Conservation (phyloP, 2,888 invertebrate species). For the Macrophya alboannulata region DNA sequence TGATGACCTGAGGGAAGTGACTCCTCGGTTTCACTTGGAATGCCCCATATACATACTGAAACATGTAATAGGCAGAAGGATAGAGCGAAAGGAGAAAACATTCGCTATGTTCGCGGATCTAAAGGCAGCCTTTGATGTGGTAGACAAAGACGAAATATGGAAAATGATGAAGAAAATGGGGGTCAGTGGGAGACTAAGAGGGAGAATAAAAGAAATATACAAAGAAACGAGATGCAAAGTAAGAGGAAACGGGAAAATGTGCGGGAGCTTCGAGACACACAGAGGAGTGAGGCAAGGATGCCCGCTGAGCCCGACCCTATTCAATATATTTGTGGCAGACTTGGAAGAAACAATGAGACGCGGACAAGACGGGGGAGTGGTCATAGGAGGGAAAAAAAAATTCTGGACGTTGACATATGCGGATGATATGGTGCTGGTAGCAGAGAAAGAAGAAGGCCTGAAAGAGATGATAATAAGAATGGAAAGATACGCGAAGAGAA, state of each 20-base stretch:
- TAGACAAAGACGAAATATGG: slow-evolving; percentile 56
- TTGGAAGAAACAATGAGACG: slow-evolving; percentile 46
- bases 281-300: slow-evolving; percentile 61
- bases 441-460: slow-evolving; percentile 49
- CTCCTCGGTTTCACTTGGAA: too few relatives aligned
- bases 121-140: slow-evolving; percentile 60
- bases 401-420: slow-evolving; percentile 57
- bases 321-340: slow-evolving; percentile 57
- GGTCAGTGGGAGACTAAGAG: slow-evolving; percentile 24
- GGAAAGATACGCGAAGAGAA: slow-evolving; percentile 44
- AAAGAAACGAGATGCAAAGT: slow-evolving; percentile 54
- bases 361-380: slow-evolving; percentile 54
- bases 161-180: slow-evolving; percentile 44
- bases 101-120: slow-evolving; percentile 55
- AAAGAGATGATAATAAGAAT: slow-evolving; percentile 47
- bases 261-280: slow-evolving; percentile 53
- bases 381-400: slow-evolving; percentile 49
- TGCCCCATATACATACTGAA: slow-evolving; percentile 58
- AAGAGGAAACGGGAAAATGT: slow-evolving; percentile 27
- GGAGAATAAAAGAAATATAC: slow-evolving; percentile 56
- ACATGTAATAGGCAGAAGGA: slow-evolving; percentile 32
- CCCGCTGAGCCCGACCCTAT: slow-evolving; percentile 59
- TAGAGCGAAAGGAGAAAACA: slow-evolving; percentile 56
- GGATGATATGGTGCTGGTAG: not conserved
- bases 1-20: too few relatives aligned